These are phyloP conservation scores for Chloroclystis v-ata DNA, from an alignment of 2,888 invertebrate species.

Conservation along the genomic window DNA sequence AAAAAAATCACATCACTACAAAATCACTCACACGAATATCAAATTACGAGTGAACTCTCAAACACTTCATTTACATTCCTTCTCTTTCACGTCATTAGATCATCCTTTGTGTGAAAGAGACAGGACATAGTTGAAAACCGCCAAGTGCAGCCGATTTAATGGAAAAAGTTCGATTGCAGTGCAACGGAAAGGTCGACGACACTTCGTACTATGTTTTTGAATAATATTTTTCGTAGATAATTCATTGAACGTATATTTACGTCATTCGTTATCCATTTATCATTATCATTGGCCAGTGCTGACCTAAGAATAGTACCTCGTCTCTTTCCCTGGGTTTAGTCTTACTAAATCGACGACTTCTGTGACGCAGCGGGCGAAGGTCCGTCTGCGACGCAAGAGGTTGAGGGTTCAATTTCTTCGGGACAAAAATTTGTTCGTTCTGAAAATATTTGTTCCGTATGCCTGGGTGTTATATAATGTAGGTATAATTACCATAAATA, in stretches of 20 bases:
- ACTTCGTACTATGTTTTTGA: background rate
- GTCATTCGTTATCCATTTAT: no score
- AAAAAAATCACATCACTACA: slow-evolving; percentile 10
- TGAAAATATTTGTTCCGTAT: no score
- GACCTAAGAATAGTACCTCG: no score
- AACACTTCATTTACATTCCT: slow-evolving; percentile 29
- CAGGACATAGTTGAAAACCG: slow-evolving; percentile 58
- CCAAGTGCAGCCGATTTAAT: slow-evolving; percentile 50
- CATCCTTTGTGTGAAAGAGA: slow-evolving; percentile 27
- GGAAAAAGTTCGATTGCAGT: slow-evolving; percentile 27
- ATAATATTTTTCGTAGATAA: background rate
- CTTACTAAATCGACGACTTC: no score
- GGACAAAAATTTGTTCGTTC: no score
- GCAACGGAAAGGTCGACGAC: background rate
- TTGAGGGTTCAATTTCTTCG: no score
- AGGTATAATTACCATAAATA: no score
- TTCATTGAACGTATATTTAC: no score
- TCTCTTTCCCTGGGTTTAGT: no score
- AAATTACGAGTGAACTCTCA: slow-evolving; percentile 41
- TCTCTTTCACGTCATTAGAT: slow-evolving; percentile 30
- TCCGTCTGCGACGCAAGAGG: no score
- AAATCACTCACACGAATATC: slow-evolving; percentile 53
- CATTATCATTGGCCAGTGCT: no score
- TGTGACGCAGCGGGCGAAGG: background rate
- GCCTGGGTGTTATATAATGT: no score